Base-by-base conservation (phyloP, 2,797 vertebrate species). In the Psittacula echo region DNA sequence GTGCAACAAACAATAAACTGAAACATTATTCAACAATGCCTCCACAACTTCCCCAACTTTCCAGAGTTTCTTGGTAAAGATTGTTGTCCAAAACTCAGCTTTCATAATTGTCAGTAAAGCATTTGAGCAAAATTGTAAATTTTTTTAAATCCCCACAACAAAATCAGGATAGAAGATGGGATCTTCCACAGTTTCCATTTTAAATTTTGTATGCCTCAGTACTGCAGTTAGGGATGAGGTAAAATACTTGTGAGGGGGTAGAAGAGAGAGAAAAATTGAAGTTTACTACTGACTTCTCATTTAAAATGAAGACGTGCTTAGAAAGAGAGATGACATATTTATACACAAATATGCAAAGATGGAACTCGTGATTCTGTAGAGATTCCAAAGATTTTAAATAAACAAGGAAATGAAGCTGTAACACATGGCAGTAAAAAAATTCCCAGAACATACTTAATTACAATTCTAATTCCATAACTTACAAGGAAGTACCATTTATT, bases 81-180 rank as follows among this genome's bases (percentile, higher is more conserved):
- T 60, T 79, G 53, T 39, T 93, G 24, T 92, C 50, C 90, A 89
- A 94, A 96, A 95, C 79, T 94, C 54, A 96, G 82, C 48, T 90
- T 76, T 92, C 81, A n/a, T 80, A 81, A 53, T 66, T 24, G 47
- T 77, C 73, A 93, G 45, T 86, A 85, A 87, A 70, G 82, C 47
- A 80, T 75, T 62, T 79, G 78, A 95, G 47, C 29, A 89, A 56
- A 94, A 85, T 7, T 47, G 42, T 32, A 88, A 32, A 7, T 34
- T 85, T 56, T 56, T 79, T 74, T 11, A 32, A 83, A 83, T 91
- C 73, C 13, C 13, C 37, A 82, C 32, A 58, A 51, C 34, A 86
- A 66, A 87, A 41, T 39, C 76, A 70, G 61, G 48, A 81, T 24
- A 64, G 42, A 68, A 87, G 73, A 79, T 39, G 53, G 34, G 32